phyloP scores from a whole-genome alignment of 2,113 vertebrate species.

The Oreotragus oreotragus region DNA sequence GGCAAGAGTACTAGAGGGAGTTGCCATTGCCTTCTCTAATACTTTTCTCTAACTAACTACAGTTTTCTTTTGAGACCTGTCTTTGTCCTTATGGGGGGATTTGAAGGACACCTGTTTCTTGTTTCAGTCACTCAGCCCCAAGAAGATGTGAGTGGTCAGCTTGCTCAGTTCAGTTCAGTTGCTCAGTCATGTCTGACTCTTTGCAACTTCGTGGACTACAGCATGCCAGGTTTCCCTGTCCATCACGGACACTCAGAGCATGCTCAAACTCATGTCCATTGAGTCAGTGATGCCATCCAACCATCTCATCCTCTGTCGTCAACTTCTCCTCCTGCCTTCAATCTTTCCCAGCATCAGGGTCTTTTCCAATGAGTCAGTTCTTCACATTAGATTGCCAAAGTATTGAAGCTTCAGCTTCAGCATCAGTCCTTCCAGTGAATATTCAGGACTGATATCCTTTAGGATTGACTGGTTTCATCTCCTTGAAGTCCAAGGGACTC shows the following conservation, averaged over 20 bases:
- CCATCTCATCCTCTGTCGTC: background rate
- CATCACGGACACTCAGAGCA: background rate
- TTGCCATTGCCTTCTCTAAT: too few species aligned
- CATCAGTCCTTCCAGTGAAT: background rate
- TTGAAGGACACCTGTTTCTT: background rate
- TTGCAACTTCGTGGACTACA: background rate
- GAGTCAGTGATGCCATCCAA: background rate
- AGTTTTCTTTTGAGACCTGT: background rate
- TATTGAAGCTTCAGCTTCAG: background rate
- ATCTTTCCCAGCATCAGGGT: background rate
- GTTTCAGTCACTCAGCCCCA: background rate
- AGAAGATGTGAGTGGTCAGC: rapidly evolving
- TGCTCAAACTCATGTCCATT: background rate
- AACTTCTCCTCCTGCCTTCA: background rate
- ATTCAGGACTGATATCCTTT: background rate
- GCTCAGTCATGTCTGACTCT: background rate
- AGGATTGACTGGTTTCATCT: background rate
- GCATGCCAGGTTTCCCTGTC: background rate
- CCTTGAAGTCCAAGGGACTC: background rate
- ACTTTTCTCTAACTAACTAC: background rate
- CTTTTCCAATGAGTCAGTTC: background rate
- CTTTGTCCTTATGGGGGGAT: background rate
- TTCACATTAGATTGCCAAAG: background rate
- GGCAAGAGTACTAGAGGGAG: too few species aligned
- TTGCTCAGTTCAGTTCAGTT: background rate